phyloP scores from a whole-genome alignment of 2,888 invertebrate genomes.

The Phyllotreta striolata region DNA sequence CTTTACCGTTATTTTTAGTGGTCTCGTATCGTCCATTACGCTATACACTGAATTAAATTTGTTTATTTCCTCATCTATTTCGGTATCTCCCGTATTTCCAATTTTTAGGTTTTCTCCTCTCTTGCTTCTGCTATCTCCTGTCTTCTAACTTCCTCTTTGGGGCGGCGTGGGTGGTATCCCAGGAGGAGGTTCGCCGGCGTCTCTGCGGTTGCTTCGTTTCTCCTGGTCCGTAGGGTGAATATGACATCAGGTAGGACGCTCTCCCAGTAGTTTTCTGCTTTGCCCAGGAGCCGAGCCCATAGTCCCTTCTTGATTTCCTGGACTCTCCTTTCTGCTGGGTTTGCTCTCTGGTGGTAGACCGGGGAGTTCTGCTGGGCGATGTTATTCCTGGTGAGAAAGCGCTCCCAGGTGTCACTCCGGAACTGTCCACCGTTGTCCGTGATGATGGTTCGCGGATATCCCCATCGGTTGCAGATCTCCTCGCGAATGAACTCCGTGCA shows the following conservation, averaged over 20 bases:
- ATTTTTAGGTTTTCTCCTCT: no score
- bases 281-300: background rate
- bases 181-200: background rate
- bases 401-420: no score
- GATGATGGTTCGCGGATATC: background rate
- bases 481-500: background rate
- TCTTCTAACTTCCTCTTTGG: background rate
- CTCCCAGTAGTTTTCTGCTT: background rate
- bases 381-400: no score
- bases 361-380: slow-evolving; percentile 7
- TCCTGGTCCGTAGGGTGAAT: background rate
- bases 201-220: background rate
- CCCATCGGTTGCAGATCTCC: background rate
- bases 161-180: background rate
- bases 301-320: slow-evolving; percentile 44
- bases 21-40: no score
- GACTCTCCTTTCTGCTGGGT: slow-evolving; percentile 42
- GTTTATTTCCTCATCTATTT: no score
- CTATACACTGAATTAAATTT: no score
- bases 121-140: background rate
- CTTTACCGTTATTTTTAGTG: no score
- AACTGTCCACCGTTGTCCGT: slow-evolving; percentile 5
- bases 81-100: no score
- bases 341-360: slow-evolving; percentile 44
- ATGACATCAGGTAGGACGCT: background rate